phyloP scores from a whole-genome alignment of 2,888 invertebrate genomes.

The Xanthostigma xanthostigma region DNA sequence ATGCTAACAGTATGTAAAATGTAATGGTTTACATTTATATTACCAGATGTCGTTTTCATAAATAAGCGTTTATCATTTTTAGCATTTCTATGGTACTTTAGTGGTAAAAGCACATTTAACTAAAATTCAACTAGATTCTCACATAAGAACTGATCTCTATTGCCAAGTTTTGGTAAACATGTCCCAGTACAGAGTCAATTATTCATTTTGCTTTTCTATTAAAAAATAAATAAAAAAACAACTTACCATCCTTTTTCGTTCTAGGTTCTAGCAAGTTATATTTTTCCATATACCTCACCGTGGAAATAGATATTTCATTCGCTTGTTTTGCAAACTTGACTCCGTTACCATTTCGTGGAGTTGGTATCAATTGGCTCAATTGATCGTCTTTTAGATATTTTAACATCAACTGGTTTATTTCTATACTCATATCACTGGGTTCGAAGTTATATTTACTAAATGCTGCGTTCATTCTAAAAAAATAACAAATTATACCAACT shows the following conservation, averaged over 20 bases:
- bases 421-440: slow-evolving; percentile 33
- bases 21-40: no score
- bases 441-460: slow-evolving; percentile 13
- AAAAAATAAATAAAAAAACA: not conserved
- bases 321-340: slow-evolving; percentile 20
- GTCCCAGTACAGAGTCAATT: no score
- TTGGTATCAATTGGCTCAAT: slow-evolving; percentile 23
- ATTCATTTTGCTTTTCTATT: no score
- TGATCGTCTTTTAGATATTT: slow-evolving; percentile 38
- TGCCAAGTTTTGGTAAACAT: no score
- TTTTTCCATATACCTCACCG: slow-evolving; percentile 53
- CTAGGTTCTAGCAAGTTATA: slow-evolving; percentile 37
- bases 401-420: slow-evolving; percentile 37
- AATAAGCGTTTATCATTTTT: no score
- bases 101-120: no score
- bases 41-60: no score
- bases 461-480: slow-evolving; percentile 1
- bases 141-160: no score
- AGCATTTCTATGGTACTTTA: no score
- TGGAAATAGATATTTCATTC: slow-evolving; percentile 54
- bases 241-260: slow-evolving; percentile 11
- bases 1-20: no score
- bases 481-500: not conserved
- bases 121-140: no score
- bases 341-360: slow-evolving; percentile 18